phyloP scores from a whole-genome alignment of 2,888 invertebrate species.

The Drosophila sordidula region DNA sequence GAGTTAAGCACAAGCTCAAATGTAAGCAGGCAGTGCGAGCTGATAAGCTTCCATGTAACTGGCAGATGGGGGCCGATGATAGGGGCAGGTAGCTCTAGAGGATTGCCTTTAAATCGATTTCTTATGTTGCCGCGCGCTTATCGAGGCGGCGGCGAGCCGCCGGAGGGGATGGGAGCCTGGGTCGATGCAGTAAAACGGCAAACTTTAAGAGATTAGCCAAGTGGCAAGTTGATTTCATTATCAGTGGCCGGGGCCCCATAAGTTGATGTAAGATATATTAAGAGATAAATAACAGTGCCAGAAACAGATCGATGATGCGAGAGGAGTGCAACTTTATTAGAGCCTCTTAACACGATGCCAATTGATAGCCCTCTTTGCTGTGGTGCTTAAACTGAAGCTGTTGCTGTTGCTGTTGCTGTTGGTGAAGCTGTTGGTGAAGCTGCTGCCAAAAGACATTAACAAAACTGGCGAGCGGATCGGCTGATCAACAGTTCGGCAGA shows the following conservation, averaged over 20 bases:
- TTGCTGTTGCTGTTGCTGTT: slow-evolving; percentile 4
- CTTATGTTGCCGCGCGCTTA: slow-evolving; percentile 70
- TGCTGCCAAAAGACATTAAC: slow-evolving; percentile 79
- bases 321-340: slow-evolving; percentile 72
- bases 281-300: slow-evolving; percentile 69
- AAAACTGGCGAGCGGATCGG: slow-evolving; percentile 63
- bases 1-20: slow-evolving; percentile 68
- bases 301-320: slow-evolving; percentile 60
- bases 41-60: slow-evolving; percentile 74
- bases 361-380: slow-evolving; percentile 55
- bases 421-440: not conserved
- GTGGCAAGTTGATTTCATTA: slow-evolving; percentile 72
- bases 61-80: slow-evolving; percentile 49
- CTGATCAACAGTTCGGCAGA: slow-evolving; percentile 32
- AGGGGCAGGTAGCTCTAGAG: slow-evolving; percentile 29
- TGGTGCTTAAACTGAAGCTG: slow-evolving; percentile 7
- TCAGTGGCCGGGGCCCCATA: slow-evolving; percentile 57
- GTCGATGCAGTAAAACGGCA: slow-evolving; percentile 20
- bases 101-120: slow-evolving; percentile 71
- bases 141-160: slow-evolving; percentile 20
- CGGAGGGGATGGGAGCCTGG: not conserved
- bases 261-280: slow-evolving; percentile 77
- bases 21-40: slow-evolving; percentile 58
- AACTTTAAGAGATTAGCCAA: slow-evolving; percentile 75
- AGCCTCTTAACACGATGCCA: slow-evolving; percentile 74